Conservation (phyloP, 2,113 vertebrate species). For the Ondatra zibethicus region DNA sequence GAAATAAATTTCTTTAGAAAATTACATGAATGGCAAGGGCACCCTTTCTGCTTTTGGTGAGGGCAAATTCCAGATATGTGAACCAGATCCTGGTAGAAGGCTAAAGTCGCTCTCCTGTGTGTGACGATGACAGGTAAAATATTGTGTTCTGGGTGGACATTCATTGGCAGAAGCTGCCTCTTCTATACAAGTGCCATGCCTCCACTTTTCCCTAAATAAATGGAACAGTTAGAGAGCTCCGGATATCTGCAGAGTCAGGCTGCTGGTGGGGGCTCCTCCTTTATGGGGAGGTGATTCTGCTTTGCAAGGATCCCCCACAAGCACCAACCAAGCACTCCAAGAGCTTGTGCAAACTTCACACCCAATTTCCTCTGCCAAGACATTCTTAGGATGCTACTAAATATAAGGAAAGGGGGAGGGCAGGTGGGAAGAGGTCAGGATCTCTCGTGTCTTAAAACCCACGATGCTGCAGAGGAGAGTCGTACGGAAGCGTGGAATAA, state of each 20-base stretch:
- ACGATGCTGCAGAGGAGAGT: neutral
- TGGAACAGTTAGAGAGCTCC: neutral
- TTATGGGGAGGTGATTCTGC: neutral
- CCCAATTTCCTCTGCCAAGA: neutral
- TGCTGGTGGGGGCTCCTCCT: neutral
- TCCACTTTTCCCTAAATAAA: slow-evolving; percentile 7
- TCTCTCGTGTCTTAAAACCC: neutral
- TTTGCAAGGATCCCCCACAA: neutral
- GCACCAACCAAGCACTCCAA: neutral
- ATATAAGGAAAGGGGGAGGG: neutral
- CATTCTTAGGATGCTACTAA: neutral
- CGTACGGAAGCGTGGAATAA: neutral
- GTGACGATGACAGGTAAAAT: neutral
- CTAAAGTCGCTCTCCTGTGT: neutral
- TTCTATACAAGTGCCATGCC: neutral
- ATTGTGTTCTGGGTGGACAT: neutral
- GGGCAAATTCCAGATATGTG: neutral
- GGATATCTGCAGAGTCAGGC: neutral
- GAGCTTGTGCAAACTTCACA: neutral
- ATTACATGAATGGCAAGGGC: neutral
- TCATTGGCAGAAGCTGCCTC: neutral
- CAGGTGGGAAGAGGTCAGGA: neutral
- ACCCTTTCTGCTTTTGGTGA: neutral
- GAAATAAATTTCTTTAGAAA: slow-evolving; percentile 47
- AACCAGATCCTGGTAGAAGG: neutral